A percentile compares a stretch with the other conserved stretches of the same genome.
These are phyloP conservation scores for Hofmannophila pseudospretella DNA, from an alignment of 2,888 invertebrate genomes.

Conservation along the genomic window DNA sequence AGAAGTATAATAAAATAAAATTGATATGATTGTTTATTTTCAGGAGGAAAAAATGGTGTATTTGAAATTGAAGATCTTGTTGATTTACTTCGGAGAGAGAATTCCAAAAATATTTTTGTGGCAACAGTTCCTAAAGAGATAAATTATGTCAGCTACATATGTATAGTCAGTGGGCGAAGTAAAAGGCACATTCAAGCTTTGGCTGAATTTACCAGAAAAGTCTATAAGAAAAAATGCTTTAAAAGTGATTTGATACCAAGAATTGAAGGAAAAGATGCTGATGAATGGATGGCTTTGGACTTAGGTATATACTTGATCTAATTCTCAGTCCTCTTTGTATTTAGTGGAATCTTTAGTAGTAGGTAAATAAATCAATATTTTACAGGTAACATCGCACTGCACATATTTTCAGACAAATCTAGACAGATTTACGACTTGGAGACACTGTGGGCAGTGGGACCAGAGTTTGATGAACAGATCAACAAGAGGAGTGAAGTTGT, in stretches of 20 bases:
- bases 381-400: conserved; percentile 93
- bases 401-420: conserved; percentile 86
- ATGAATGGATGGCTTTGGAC: conserved; percentile 94
- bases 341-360: no score
- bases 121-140: conserved; percentile 84
- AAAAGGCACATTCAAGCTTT: conserved; percentile 85
- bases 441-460: conserved; percentile 92
- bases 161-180: conserved; percentile 87
- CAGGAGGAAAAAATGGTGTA: conserved; percentile 90
- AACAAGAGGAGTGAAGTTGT: conserved; percentile 80
- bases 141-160: conserved; percentile 91
- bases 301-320: conserved; percentile 81
- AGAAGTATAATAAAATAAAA: no score
- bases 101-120: conserved; percentile 88
- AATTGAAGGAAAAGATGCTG: conserved; percentile 86
- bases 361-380: not conserved
- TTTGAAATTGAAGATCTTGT: conserved; percentile 93
- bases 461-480: conserved; percentile 85
- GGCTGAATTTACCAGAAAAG: conserved; percentile 84
- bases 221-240: conserved; percentile 84
- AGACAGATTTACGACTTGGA: conserved; percentile 91
- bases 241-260: conserved; percentile 82
- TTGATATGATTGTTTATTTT: not conserved
- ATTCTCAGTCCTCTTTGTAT: no score
- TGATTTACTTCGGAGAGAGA: conserved; percentile 85